Conservation (phyloP, 1,140 invertebrate genomes). For the Delia radicum region DNA sequence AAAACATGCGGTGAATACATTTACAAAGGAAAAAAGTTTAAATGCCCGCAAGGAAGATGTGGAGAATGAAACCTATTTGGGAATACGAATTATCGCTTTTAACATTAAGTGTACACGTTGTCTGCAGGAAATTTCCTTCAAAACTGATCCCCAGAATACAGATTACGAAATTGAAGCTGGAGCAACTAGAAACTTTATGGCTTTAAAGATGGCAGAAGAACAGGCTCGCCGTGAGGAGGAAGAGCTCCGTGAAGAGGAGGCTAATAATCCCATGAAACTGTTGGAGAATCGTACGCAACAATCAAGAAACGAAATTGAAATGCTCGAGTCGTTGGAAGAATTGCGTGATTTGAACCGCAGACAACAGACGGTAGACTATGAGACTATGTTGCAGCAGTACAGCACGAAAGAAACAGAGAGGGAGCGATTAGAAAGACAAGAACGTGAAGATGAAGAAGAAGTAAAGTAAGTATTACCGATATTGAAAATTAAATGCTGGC, state of each 20-base stretch:
- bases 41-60: conserved; percentile 98
- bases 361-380: conserved; percentile 85
- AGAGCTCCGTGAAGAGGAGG: conserved; percentile 94
- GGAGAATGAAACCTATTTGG: conserved; percentile 96
- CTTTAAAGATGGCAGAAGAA: conserved; percentile 93
- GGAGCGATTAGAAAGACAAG: conserved; percentile 68
- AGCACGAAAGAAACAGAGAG: conserved; percentile 64
- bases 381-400: conserved; percentile 79
- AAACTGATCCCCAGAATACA: conserved; percentile 95
- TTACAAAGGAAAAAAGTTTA: conserved; percentile 99
- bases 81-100: conserved; percentile 95
- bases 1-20: conserved; percentile 99
- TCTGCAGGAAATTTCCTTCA: conserved; percentile 97
- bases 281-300: conserved; percentile 94
- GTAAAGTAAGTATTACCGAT: conserved; percentile 75
- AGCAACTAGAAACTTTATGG: conserved; percentile 98
- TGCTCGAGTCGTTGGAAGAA: conserved; percentile 93
- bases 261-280: conserved; percentile 97
- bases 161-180: conserved; percentile 99
- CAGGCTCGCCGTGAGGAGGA: conserved; percentile 90
- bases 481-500: no score
- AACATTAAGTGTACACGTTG: conserved; percentile 96
- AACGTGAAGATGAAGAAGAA: conserved; percentile 82
- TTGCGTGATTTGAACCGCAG: conserved; percentile 93
- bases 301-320: conserved; percentile 94